These are phyloP conservation scores for Pterocles orientalis DNA, from an alignment of 2,113 vertebrate genomes.

Conservation along the genomic window DNA sequence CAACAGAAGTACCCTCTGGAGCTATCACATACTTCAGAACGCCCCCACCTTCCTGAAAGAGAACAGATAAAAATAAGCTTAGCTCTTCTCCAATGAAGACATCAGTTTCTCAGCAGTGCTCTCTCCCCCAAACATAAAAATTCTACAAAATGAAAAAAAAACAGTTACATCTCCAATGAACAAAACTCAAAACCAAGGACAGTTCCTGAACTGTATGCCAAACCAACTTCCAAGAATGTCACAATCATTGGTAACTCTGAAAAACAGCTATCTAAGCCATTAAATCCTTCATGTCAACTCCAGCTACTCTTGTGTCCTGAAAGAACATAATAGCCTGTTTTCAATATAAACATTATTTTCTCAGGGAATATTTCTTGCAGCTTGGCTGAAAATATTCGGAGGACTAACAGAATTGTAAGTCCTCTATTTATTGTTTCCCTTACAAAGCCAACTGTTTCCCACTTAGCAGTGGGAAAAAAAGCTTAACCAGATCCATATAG, in stretches of 20 bases:
- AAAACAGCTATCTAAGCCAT: neutral
- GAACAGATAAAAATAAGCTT: neutral
- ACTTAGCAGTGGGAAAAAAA: slow-evolving; percentile 50
- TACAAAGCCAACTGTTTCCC: slow-evolving; percentile 56
- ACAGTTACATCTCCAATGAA: neutral
- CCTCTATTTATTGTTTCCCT: slow-evolving; percentile 52
- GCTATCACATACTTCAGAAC: neutral
- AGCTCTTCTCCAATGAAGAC: neutral
- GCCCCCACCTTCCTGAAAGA: neutral
- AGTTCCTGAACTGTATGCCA: neutral
- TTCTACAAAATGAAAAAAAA: neutral
- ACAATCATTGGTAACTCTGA: neutral
- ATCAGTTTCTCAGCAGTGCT: neutral
- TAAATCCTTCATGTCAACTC: slow-evolving; percentile 1
- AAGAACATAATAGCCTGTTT: slow-evolving; percentile 16
- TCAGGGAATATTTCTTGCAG: slow-evolving; percentile 40
- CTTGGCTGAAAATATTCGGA: slow-evolving; percentile 41
- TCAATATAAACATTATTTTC: slow-evolving; percentile 35
- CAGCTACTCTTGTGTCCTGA: neutral
- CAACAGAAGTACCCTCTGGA: neutral
- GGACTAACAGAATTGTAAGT: slow-evolving; percentile 34
- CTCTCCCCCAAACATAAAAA: neutral
- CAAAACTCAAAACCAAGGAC: neutral
- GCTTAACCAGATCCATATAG: neutral
- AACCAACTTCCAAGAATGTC: neutral